These are phyloP conservation scores for Ditylenchus dipsaci DNA, from an alignment of 1,140 invertebrate species.

Conservation along the genomic window DNA sequence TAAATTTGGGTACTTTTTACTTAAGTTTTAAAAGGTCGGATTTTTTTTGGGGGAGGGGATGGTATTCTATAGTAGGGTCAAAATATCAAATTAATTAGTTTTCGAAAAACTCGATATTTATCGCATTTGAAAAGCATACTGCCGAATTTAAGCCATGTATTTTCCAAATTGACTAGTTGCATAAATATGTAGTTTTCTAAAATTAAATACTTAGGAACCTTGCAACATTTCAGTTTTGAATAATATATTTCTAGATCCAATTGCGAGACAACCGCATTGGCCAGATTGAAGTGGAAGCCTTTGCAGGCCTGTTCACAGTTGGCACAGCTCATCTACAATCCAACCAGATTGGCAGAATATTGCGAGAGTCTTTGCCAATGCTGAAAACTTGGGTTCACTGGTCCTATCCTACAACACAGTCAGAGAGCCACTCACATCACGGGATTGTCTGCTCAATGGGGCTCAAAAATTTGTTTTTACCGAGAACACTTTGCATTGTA, in stretches of 20 bases:
- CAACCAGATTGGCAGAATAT: slow-evolving; percentile 40
- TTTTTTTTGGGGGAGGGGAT: no score
- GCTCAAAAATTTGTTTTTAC: slow-evolving; percentile 47
- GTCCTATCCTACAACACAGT: slow-evolving; percentile 45
- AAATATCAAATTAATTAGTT: no score
- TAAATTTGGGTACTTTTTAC: no score
- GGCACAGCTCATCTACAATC: slow-evolving; percentile 43
- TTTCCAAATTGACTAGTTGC: no score
- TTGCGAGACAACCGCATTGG: slow-evolving; percentile 43
- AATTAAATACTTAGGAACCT: no score
- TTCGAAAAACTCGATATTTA: no score
- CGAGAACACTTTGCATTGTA: slow-evolving; percentile 46
- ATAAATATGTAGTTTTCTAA: no score
- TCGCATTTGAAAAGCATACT: no score
- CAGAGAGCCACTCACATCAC: slow-evolving; percentile 27
- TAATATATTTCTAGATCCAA: slow-evolving; percentile 43
- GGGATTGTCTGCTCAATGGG: slow-evolving; percentile 38
- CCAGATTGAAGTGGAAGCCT: slow-evolving; percentile 39
- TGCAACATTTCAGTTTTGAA: no score
- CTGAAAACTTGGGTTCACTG: slow-evolving; percentile 42
- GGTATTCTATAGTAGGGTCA: no score
- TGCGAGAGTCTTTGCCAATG: slow-evolving; percentile 32
- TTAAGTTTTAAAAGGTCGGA: no score
- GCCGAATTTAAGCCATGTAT: no score
- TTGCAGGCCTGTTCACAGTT: slow-evolving; percentile 40